Base-by-base conservation (phyloP, 2,888 invertebrate genomes). In the Odontocolon sp. region DNA sequence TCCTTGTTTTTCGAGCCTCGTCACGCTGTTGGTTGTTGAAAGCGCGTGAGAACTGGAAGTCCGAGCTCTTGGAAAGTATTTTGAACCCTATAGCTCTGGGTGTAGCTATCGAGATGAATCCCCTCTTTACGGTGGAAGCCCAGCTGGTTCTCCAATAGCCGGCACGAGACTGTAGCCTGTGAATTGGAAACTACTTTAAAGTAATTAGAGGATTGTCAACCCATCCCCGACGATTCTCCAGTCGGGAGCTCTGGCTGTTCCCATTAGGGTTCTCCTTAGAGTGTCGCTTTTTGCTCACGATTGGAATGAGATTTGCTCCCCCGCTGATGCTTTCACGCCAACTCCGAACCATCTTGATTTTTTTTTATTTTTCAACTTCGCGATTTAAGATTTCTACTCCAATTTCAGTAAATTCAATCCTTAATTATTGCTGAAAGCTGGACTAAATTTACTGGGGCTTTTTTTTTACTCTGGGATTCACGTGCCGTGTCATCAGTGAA, bases 181-280 rank as follows among this genome's bases (percentile, higher is more conserved):
- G 77, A 77, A 86, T 88, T 83, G 86, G 84, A 86, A 89, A 88
- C 88, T 89, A 88, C 88, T 89, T 89, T 88, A 87, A 88, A 88
- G 87, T 87, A 89, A 89, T 89, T 87, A 89, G 88, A 86, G 87
- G 85, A 88, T 88, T 87, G 87, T 89, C 88, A 88, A 86, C 82
- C 85, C 82, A 83, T 84, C 82, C 83, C 84, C 78, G 42, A 42
- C 14, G 40, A 18, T 23, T 31, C 50, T 16, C 28, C 59, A 54
- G 61, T 47, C 21, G 26, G 14, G 50, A 81, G 80, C 81, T 81
- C 80, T 85, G 85, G 83, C 83, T 81, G 83, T 87, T 86, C 83
- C 88, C 87, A 88, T 87, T 86, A 87, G 86, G 85, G 84, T 81
- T 81, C 81, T 83, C 79, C 78, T 81, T 86, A 83, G 71, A 86